Base-by-base conservation (phyloP, 2,797 vertebrate species). In the Pseudochirops corinnae region DNA sequence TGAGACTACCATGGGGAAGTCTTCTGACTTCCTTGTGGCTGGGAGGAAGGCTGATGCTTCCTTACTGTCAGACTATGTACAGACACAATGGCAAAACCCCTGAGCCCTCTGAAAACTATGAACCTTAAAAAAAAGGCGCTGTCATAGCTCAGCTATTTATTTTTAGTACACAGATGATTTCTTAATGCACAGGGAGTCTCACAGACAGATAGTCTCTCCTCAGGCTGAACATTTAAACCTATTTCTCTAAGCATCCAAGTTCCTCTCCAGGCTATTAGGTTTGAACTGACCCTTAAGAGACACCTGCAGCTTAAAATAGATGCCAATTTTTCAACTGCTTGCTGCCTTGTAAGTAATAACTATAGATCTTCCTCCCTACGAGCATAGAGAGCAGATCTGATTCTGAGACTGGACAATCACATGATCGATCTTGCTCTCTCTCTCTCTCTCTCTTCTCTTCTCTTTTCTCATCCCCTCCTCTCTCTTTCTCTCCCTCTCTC, bases 341-440 rank as follows among this genome's bases (percentile, higher is more conserved):
- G 93, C 90, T 93, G 94, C 24, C 57, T 96, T 91, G 62, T 94
- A 97, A 96, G 82, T 74, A 98, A 97, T 94, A 98, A 97, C 97
- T 94, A 96, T 93, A 97, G 96, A 97, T 26, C 96, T 95, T 97
- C 98, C 98, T 98, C 98, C 98, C 97, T 97, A 97, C 96, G 98
- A 98, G 96, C 96, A 98, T 92, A 97, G 95, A 97, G 97, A 97
- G 95, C 26, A 96, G 96, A 97, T 97, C 93, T 98, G 98, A 98
- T 98, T 98, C 95, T 98, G 97, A 98, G 93, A 96, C 96, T 93
- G 94, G 98, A 97, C 96, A 97, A 97, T 97, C 95, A 94, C 92
- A 94, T 74, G 95, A 95, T 97, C 90, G 96, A 93, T 96, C 87
- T 57, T 93, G 93, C 97, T 92, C 96, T 12, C 11, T 31, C 56